A percentile compares a stretch with the other conserved stretches of the same genome.
phyloP scores from a whole-genome alignment of 2,888 invertebrate species.

The Operophtera brumata region DNA sequence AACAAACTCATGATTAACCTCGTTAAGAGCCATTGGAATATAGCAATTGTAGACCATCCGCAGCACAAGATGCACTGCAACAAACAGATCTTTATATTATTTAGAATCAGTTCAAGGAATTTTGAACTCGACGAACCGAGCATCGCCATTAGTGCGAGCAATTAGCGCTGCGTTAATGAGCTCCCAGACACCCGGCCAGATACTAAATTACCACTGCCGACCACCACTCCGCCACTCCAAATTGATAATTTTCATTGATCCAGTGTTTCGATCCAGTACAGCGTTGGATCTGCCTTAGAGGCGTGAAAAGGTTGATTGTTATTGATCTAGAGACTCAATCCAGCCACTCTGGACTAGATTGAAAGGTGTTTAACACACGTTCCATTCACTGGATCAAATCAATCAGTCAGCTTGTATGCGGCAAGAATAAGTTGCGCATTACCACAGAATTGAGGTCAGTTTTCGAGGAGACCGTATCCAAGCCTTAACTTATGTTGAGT shows the following conservation, averaged over 20 bases:
- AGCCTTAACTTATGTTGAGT: background rate
- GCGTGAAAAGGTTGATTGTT: no score
- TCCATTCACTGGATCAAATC: no score
- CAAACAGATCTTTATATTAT: slow-evolving; percentile 56
- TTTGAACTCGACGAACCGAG: slow-evolving; percentile 60
- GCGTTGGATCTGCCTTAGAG: no score
- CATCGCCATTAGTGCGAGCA: slow-evolving; percentile 70
- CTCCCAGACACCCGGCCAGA: slow-evolving; percentile 59
- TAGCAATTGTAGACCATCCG: slow-evolving; percentile 26
- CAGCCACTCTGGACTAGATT: no score
- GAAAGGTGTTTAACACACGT: no score
- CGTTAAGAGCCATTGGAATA: slow-evolving; percentile 22
- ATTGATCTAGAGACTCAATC: no score
- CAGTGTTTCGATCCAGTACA: no score
- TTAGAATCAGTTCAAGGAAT: slow-evolving; percentile 73
- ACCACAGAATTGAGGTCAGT: slow-evolving; percentile 53
- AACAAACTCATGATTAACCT: slow-evolving; percentile 29
- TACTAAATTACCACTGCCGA: slow-evolving; percentile 38
- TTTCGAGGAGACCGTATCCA: slow-evolving; percentile 34
- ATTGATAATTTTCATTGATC: no score
- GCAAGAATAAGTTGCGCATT: slow-evolving; percentile 55
- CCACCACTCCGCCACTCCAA: slow-evolving; percentile 28
- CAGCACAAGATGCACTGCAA: slow-evolving; percentile 26
- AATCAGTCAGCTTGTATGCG: slow-evolving; percentile 22
- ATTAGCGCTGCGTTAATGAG: slow-evolving; percentile 76